A percentile compares a stretch with the other conserved stretches of the same genome.
These are phyloP conservation scores for Macroteleia sp. DNA, from an alignment of 2,888 invertebrate genomes.

Conservation along the genomic window DNA sequence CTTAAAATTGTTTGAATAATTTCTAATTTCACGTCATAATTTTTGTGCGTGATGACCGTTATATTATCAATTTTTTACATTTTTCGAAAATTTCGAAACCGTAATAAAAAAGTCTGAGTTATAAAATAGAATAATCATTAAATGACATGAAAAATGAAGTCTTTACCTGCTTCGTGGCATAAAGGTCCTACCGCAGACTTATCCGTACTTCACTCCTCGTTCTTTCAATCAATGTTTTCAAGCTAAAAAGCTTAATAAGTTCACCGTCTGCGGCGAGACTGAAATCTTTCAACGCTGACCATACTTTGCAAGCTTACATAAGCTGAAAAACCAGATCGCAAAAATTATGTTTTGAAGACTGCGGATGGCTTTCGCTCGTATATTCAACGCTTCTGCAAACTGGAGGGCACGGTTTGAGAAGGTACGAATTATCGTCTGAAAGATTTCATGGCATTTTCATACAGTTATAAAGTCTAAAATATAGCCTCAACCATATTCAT, in stretches of 20 bases:
- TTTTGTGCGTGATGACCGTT: no score
- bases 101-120: no score
- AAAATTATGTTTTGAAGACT: slow-evolving; percentile 52
- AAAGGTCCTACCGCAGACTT: not conserved
- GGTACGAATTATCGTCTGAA: slow-evolving; percentile 34
- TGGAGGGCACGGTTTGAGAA: slow-evolving; percentile 29
- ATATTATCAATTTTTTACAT: no score
- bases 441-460: slow-evolving; percentile 27
- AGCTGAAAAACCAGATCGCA: slow-evolving; percentile 55
- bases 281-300: slow-evolving; percentile 46
- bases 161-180: not conserved
- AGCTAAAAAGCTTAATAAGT: slow-evolving; percentile 48
- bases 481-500: no score
- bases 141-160: no score
- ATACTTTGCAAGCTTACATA: slow-evolving; percentile 47
- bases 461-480: no score
- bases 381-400: slow-evolving; percentile 10
- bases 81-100: no score
- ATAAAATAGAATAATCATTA: no score
- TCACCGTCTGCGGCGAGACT: slow-evolving; percentile 36
- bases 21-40: no score
- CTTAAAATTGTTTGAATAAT: no score
- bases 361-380: slow-evolving; percentile 30
- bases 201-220: slow-evolving; percentile 7
- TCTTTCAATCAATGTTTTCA: slow-evolving; percentile 46